Evolutionary conservation across 2,797 vertebrate species (phyloP), one percentile per base, ranked within the genome.

Genomic region (Lepus townsendii): DNA sequence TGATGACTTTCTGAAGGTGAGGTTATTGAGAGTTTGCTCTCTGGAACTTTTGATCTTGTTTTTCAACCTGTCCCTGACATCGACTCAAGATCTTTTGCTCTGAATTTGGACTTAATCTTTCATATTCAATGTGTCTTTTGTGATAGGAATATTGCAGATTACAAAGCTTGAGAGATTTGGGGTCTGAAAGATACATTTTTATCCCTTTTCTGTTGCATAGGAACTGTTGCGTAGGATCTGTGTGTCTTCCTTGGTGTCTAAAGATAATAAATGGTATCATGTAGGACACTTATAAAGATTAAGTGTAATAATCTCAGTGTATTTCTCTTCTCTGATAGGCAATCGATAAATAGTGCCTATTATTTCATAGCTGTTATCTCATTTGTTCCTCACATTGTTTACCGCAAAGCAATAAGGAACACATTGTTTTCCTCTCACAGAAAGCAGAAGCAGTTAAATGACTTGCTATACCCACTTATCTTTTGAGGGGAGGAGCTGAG

Each of bases 311-410:
- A 79, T 20, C 4, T 30, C 8, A n/a, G 30, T 42, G 30, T 30
- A 2, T 22, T 87, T 54, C 52, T 83, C 62, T 82, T 92, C 19
- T 95, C 57, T 79, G 30, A 91, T 13, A 75, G 27, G 24, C 35
- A 83, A 54, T 76, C 6, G 5, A 38, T 85, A 84, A 63, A 65
- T 47, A 57, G 7, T 77, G 62, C 2, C 42, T 32, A 27, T 79
- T 83, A 86, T 60, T 88, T 94, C 42, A 91, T 3, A 68, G 80
- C 3, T 22, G 4, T 94, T 91, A 71, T 27, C 12, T 35, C 60
- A 71, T 79, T 93, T 96, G 24, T 85, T 91, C 3, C 11, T 89
- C 57, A 79, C 14, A 20, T 13, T 76, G 35, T 86, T 94, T 91
- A 88, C 47, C 5, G 90, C 16, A 95, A 52, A 62, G 35, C 83